Evolutionary conservation across 2,113 vertebrate species (phyloP), one percentile per base, ranked within the genome.

Genomic region (Marmota flaviventris): DNA sequence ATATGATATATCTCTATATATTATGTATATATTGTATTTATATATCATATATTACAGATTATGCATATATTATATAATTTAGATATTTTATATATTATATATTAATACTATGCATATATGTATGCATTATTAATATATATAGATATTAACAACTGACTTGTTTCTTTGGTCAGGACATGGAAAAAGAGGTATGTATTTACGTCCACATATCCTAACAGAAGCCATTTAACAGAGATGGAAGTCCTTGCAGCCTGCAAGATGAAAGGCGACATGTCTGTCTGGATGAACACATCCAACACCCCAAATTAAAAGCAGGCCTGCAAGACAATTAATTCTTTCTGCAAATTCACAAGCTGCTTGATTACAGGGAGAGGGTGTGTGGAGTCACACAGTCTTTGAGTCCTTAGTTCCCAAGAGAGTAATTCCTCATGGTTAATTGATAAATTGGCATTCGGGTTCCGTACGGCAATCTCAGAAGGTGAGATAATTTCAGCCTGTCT

Each of bases 391-490:
- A 51, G 58, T 76, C 37, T 87, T 32, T 4, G 0, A 39, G 48
- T 27, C 29, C 73, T 70, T 4, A 8, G 24, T 61, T 45, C 76
- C 69, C 53, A 45, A 65, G 82, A 72, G 85, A 65, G 61, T 5
- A 4, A 75, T 65, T 91, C 12, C n/a, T 93, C 90, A 56, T 24
- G n/a, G 18, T 69, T 95, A 78, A 95, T 63, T 75, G 69, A 87
- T 82, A 82, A 89, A 73, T 65, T 65, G 63, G 25, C 17, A 84
- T 81, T 94, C 25, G 42, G 76, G 14, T 67, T 78, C 58, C 13
- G 13, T n/a, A 27, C 7, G 76, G 48, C 48, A 79, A 18, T 69
- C 90, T 93, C 83, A 67, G 22, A 65, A 81, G 13, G 45, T 45
- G 14, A 24, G 70, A 45, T 78, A 61, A 63, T 81, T 42, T 85